Evolutionary conservation across 1,140 invertebrate genomes (phyloP), one percentile per base, ranked within the genome.

Genomic region (Brachystomella parvula): DNA sequence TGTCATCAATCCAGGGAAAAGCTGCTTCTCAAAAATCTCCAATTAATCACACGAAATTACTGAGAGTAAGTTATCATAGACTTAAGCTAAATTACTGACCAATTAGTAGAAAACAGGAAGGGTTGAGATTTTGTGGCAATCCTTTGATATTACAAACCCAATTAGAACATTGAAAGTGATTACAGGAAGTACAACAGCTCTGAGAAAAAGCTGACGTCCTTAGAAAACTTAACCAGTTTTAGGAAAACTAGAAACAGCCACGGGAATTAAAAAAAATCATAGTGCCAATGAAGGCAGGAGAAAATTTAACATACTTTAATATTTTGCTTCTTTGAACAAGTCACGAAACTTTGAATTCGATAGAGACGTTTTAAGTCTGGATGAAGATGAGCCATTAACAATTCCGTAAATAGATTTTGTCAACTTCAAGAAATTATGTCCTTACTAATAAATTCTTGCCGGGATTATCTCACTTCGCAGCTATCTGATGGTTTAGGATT

Each of bases 401-500:
- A 19, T 39, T 39, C 19, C 6, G 35, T 9, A 39, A 39, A 39
- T 39, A 39, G 6, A 6, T 39, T 19, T 39, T 9, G 19, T 39
- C 35, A 39, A 39, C 19, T 39, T 9, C n/a, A n/a, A n/a, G n/a
- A n/a, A n/a, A n/a, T n/a, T n/a, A n/a, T n/a, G n/a, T n/a, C n/a
- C n/a, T n/a, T n/a, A n/a, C n/a, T n/a, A n/a, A n/a, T n/a, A n/a
- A n/a, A 6, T 24, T 19, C 12, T 53, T 6, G 12, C n/a, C n/a
- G 39, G 72, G 70, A 44, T 76, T 76, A 66, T 74, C 75, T 56
- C 70, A 71, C 61, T 75, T 75, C 57, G 47, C 74, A 70, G 69
- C 74, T 71, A 66, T 77, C 62, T 62, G 68, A 59, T 61, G 79
- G 78, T 71, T 82, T 81, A 78, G 85, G 85, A 81, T 75, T 85